Conservation (phyloP, 2,113 vertebrate genomes). For the Connochaetes taurinus region DNA sequence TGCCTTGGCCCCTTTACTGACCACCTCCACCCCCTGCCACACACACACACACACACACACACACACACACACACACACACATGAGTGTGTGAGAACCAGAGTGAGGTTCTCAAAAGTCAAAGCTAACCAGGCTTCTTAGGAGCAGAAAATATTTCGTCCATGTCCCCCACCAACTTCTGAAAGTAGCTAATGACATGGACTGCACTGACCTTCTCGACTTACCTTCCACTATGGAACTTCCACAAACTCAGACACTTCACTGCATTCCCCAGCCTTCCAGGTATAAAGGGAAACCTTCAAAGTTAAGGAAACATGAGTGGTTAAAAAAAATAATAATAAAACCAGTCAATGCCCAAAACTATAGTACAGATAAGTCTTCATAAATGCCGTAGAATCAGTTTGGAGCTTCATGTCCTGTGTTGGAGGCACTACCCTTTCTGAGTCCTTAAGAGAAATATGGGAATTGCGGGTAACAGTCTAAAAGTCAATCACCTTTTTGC, state of each 20-base stretch:
- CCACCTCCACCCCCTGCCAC: rapidly evolving
- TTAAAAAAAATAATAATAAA: background rate
- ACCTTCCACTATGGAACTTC: background rate
- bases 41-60: background rate
- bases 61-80: background rate
- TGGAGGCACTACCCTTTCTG: background rate
- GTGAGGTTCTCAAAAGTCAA: background rate
- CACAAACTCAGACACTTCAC: background rate
- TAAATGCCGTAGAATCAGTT: background rate
- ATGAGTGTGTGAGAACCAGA: background rate
- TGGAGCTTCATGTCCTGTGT: background rate
- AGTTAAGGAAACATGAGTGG: background rate
- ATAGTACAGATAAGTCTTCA: background rate
- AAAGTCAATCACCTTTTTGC: background rate
- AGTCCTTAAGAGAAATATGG: background rate
- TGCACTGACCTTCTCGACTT: background rate
- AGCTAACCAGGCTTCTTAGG: background rate
- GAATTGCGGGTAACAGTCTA: background rate
- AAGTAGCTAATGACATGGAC: background rate
- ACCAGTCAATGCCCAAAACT: background rate
- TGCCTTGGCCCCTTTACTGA: background rate
- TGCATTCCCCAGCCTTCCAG: background rate
- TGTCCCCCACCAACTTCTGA: too few relatives aligned
- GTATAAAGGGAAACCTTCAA: background rate
- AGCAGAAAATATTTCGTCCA: background rate